Evolutionary conservation across 1,140 invertebrate genomes (phyloP).

Genomic region (Acyrthosiphon pisum): DNA sequence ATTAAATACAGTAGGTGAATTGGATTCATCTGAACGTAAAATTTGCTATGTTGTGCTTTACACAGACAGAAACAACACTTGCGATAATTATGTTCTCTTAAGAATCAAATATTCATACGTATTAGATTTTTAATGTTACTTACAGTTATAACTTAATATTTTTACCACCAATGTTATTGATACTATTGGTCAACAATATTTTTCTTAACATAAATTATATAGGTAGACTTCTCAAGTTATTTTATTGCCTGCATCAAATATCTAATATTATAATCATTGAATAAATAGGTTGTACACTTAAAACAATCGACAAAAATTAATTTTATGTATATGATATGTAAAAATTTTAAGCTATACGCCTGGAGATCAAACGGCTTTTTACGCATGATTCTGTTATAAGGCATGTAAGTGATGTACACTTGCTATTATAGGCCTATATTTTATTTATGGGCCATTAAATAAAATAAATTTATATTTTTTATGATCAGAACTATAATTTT

Average conservation of each 20-base stretch:
- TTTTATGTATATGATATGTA: neutral
- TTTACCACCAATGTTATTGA: neutral
- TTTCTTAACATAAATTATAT: neutral
- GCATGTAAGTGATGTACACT: slow-evolving; percentile 31
- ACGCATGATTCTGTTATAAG: slow-evolving; percentile 34
- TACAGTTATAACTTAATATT: neutral
- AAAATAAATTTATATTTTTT: neutral
- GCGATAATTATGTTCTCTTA: neutral
- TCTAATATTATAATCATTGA: neutral
- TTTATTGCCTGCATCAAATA: neutral
- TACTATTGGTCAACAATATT: neutral
- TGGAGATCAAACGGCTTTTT: neutral
- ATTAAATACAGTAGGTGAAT: neutral
- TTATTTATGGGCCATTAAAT: neutral
- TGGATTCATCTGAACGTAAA: neutral
- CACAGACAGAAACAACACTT: neutral
- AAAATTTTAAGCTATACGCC: slow-evolving; percentile 10
- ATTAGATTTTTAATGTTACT: neutral
- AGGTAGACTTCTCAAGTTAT: neutral
- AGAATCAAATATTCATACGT: neutral
- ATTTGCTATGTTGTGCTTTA: neutral
- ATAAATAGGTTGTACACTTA: neutral
- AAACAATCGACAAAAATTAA: neutral
- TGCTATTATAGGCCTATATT: neutral
- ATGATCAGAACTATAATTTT: no score